These are phyloP conservation scores for Drosophila hydei DNA, from an alignment of 1,140 invertebrate genomes.

Conservation along the genomic window DNA sequence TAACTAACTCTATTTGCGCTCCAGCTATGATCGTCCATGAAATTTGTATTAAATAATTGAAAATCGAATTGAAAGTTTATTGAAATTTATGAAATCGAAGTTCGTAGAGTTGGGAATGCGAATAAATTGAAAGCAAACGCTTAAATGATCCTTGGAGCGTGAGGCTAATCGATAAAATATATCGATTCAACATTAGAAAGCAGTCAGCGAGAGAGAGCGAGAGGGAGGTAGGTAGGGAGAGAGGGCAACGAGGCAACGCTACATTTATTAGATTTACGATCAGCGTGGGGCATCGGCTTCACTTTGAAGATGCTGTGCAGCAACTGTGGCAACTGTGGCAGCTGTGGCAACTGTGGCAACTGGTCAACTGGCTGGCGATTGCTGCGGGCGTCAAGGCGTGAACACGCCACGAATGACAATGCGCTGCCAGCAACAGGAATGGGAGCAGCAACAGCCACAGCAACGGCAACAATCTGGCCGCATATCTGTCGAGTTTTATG, in stretches of 20 bases:
- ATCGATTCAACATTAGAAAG: slow-evolving; percentile 38
- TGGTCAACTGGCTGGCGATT: slow-evolving; percentile 30
- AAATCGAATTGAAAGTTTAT: not conserved
- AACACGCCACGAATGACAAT: slow-evolving; percentile 80
- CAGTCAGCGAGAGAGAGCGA: not conserved
- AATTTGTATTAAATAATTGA: too few relatives aligned
- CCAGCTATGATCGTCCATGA: too few relatives aligned
- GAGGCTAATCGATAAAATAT: slow-evolving; percentile 29
- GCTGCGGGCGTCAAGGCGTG: slow-evolving; percentile 80
- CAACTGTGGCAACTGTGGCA: not conserved
- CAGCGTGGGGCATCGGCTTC: slow-evolving; percentile 50
- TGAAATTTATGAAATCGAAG: not conserved
- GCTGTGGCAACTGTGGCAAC: not conserved
- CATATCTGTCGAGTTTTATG: slow-evolving; percentile 83
- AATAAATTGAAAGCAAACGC: not conserved
- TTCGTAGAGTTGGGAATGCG: not conserved
- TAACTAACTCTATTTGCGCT: too few relatives aligned
- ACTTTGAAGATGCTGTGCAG: slow-evolving; percentile 70
- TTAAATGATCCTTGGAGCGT: not conserved
- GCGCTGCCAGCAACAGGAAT: slow-evolving; percentile 44
- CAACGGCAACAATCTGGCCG: slow-evolving; percentile 41
- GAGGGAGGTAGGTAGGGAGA: not conserved
- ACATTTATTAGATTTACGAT: slow-evolving; percentile 83
- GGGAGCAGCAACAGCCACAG: slow-evolving; percentile 14
- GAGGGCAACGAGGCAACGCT: slow-evolving; percentile 1